Percentiles rank a stretch among this genome's conserved stretches.
Conservation (phyloP, 1,140 invertebrate species). For the Drosophila murphyi region DNA sequence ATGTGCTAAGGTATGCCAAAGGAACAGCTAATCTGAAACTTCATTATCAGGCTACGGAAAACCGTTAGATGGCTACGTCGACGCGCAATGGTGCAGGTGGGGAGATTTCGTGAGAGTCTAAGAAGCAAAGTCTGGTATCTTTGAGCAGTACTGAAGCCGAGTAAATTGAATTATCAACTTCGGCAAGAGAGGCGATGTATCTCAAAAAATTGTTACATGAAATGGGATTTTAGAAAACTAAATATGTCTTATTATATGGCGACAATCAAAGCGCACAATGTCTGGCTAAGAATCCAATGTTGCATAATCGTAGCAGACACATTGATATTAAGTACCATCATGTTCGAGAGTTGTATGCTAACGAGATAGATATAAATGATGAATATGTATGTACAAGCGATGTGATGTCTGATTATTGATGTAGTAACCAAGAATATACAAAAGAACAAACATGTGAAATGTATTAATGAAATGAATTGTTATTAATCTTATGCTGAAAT, state of each 20-base stretch:
- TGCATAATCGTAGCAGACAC: slow-evolving; percentile 64
- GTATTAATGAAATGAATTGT: not conserved
- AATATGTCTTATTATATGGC: not conserved
- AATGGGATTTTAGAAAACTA: slow-evolving; percentile 11
- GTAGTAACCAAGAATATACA: not conserved
- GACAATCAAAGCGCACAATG: slow-evolving; percentile 60
- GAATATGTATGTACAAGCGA: slow-evolving; percentile 3
- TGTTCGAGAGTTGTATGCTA: slow-evolving; percentile 58
- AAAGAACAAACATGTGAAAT: not conserved
- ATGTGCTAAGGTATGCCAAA: slow-evolving; percentile 21
- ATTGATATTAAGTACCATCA: too few species aligned
- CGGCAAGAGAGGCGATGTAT: slow-evolving; percentile 60
- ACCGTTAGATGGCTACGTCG: not conserved
- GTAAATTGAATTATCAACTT: not conserved
- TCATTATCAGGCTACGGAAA: slow-evolving; percentile 7
- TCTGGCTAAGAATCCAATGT: slow-evolving; percentile 49
- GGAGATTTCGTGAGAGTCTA: too few species aligned
- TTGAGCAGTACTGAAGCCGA: too few species aligned
- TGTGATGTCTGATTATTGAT: not conserved
- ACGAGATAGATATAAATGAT: slow-evolving; percentile 31
- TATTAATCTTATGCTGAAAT: too few species aligned
- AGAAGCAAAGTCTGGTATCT: too few species aligned
- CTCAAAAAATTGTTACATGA: slow-evolving; percentile 48
- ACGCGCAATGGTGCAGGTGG: slow-evolving; percentile 54
- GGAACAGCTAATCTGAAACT: not conserved